Evolutionary conservation across 2,888 invertebrate species (phyloP).

Genomic region (Amblyjoppa fuscipennis): DNA sequence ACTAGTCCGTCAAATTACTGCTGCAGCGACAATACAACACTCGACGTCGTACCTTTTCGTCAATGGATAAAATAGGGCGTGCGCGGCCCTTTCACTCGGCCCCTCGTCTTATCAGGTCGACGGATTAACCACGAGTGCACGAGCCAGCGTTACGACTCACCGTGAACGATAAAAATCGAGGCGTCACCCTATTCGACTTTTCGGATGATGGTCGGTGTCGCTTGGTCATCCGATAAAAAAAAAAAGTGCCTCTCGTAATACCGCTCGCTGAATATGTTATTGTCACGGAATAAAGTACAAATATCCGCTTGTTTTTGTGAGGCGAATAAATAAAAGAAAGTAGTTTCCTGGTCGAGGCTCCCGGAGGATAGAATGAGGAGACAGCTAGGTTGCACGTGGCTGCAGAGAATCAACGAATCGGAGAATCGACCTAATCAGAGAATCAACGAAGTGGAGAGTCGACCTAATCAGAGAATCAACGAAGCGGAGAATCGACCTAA

Average conservation of each 20-base stretch:
- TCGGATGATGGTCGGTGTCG: neutral
- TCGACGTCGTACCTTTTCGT: neutral
- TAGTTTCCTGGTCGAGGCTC: conserved; percentile 13
- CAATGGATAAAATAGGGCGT: neutral
- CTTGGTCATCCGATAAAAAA: neutral
- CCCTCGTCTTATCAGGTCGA: neutral
- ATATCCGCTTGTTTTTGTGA: neutral
- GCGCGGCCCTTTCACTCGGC: neutral
- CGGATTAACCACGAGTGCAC: too few relatives aligned
- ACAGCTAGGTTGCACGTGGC: conserved; percentile 7
- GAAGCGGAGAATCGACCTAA: too few relatives aligned
- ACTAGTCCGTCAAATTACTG: neutral
- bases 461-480: too few relatives aligned
- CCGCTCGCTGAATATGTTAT: neutral
- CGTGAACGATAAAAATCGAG: neutral
- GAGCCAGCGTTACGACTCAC: too few relatives aligned
- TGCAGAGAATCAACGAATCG: too few relatives aligned
- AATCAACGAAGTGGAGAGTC: too few relatives aligned
- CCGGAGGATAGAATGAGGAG: neutral
- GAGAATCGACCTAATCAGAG: too few relatives aligned
- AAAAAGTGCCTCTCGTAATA: neutral
- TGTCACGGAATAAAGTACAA: neutral
- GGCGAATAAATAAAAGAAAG: neutral
- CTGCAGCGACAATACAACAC: neutral
- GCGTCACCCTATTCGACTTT: neutral